Evolutionary conservation across 2,797 vertebrate species (phyloP).

Genomic region (Myotis vivesi): DNA sequence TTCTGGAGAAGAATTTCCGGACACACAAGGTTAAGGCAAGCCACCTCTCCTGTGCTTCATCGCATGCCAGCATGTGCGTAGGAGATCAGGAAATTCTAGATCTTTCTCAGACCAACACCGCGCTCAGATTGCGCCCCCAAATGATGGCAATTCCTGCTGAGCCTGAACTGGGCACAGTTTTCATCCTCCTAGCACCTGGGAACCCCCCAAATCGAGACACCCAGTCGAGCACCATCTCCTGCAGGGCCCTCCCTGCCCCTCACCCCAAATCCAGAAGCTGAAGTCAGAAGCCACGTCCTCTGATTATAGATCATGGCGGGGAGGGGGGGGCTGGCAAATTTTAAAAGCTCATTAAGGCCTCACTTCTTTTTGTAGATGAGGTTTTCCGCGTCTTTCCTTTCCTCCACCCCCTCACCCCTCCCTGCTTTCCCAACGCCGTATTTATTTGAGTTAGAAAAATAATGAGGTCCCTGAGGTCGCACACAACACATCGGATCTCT

Average conservation of each 20-base stretch:
- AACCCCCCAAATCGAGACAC: neutral
- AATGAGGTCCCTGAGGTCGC: slow-evolving; percentile 77
- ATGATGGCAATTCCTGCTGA: neutral
- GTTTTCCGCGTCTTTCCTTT: slow-evolving; percentile 18
- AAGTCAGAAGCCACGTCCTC: neutral
- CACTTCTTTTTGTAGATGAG: slow-evolving; percentile 59
- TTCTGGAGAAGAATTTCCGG: neutral
- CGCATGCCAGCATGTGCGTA: neutral
- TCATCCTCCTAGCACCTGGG: neutral
- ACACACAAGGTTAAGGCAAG: neutral
- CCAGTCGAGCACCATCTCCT: too few relatives aligned
- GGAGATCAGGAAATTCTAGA: neutral
- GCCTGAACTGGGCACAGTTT: too few relatives aligned
- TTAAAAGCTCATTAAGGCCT: slow-evolving; percentile 64
- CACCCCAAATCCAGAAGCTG: neutral
- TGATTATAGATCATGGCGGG: neutral
- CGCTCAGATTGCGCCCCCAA: neutral
- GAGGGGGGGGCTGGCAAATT: slow-evolving; percentile 25
- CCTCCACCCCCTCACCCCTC: neutral
- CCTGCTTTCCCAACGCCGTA: slow-evolving; percentile 43
- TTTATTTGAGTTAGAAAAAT: slow-evolving; percentile 78
- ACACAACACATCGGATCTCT: slow-evolving; percentile 61
- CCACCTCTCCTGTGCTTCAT: neutral
- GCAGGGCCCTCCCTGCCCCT: accelerated
- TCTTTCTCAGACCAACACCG: neutral